A percentile compares a stretch with the other conserved stretches of the same genome.
Evolutionary conservation across 2,888 invertebrate species (phyloP).

Genomic region (Lithophane socia): DNA sequence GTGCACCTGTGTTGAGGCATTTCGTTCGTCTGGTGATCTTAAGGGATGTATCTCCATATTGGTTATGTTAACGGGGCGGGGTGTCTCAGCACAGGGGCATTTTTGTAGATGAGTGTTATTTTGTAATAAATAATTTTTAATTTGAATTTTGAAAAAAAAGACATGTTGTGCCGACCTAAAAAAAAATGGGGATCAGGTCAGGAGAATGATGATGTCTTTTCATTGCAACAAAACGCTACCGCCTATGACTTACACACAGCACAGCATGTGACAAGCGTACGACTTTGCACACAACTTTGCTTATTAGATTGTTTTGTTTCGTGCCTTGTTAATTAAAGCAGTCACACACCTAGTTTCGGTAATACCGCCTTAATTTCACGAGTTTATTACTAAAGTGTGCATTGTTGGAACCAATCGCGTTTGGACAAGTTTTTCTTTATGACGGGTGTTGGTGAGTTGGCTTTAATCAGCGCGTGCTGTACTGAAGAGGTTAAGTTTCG

Average conservation of each 20-base stretch:
- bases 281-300: conserved; percentile 83
- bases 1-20: too few species aligned
- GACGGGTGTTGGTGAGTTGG: not conserved
- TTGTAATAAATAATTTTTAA: too few species aligned
- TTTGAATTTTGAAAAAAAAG: too few species aligned
- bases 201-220: too few species aligned
- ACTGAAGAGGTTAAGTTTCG: not conserved
- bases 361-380: conserved; percentile 66
- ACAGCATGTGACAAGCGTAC: conserved; percentile 72
- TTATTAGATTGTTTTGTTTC: conserved; percentile 87
- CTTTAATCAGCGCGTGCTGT: conserved; percentile 6
- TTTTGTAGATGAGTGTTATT: too few species aligned
- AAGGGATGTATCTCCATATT: too few species aligned
- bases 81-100: too few species aligned
- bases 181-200: not conserved
- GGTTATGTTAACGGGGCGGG: too few species aligned
- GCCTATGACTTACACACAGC: conserved; percentile 45
- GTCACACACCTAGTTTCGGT: conserved; percentile 71
- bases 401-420: conserved; percentile 52
- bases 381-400: conserved; percentile 61
- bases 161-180: not conserved
- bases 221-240: conserved; percentile 36
- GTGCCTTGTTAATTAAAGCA: conserved; percentile 80
- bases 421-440: conserved; percentile 52
- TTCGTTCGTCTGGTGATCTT: too few species aligned